Evolutionary conservation across 2,113 vertebrate species (phyloP).

Genomic region (Lamprologus speciosus): DNA sequence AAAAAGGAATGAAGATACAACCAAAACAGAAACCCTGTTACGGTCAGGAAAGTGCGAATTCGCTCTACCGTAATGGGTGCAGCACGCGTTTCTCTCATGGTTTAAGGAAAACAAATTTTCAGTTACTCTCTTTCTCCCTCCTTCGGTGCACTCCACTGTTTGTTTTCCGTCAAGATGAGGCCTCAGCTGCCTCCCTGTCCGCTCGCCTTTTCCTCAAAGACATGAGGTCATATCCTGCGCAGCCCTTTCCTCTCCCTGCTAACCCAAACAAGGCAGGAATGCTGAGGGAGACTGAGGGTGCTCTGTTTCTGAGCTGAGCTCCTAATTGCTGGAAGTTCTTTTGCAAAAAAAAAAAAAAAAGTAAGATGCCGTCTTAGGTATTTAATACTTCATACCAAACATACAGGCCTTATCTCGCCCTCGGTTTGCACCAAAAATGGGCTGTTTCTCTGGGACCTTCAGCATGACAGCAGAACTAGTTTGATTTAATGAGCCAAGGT

Average conservation of each 20-base stretch:
- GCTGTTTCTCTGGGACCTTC: conserved; percentile 7
- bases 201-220: conserved; percentile 79
- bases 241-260: conserved; percentile 83
- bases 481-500: conserved; percentile 55
- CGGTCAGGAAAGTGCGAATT: background rate
- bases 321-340: background rate
- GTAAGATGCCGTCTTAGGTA: background rate
- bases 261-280: conserved; percentile 74
- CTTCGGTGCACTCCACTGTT: conserved; percentile 40
- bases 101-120: background rate
- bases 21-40: background rate
- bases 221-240: conserved; percentile 91
- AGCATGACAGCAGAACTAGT: conserved; percentile 21
- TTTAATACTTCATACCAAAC: background rate
- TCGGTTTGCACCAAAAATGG: conserved; percentile 17
- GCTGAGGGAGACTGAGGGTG: conserved; percentile 43
- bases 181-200: conserved; percentile 60
- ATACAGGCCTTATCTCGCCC: background rate
- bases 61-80: background rate
- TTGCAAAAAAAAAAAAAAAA: background rate
- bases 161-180: conserved; percentile 63
- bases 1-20: background rate
- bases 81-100: background rate
- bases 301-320: conserved; percentile 33
- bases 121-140: background rate